Evolutionary conservation across 2,113 vertebrate species (phyloP).

Genomic region (Hyperopisus bebe): DNA sequence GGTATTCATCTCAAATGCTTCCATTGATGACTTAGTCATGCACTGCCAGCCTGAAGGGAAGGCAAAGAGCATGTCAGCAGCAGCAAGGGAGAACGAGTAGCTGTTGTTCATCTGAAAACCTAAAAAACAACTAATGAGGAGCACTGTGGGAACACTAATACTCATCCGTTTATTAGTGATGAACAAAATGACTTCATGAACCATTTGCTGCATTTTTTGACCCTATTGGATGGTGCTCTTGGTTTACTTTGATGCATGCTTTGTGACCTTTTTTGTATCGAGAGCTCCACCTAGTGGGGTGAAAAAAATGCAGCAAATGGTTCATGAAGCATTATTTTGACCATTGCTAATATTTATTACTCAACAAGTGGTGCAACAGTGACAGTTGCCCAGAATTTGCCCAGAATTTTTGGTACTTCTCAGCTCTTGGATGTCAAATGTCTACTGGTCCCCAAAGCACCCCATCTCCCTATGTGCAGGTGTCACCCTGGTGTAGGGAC

Average conservation of each 20-base stretch:
- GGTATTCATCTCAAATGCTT: neutral
- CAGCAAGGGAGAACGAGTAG: neutral
- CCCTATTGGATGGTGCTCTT: too few species aligned
- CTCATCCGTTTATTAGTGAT: neutral
- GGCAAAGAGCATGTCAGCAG: neutral
- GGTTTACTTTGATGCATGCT: too few species aligned
- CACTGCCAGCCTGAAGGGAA: neutral
- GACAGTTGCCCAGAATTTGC: neutral
- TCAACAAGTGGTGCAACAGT: neutral
- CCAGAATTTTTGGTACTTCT: neutral
- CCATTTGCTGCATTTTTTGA: too few species aligned
- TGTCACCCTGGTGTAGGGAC: neutral
- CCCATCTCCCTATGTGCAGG: neutral
- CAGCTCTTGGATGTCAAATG: neutral
- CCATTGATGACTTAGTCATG: neutral
- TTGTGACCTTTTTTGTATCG: too few species aligned
- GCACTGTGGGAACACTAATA: neutral
- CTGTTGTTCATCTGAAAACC: neutral
- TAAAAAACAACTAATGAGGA: neutral
- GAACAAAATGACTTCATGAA: too few species aligned
- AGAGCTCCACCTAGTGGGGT: neutral
- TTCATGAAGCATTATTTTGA: neutral
- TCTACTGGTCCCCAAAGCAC: neutral
- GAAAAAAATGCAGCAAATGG: neutral
- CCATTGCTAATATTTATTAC: neutral